These are phyloP conservation scores for Anguilla rostrata DNA, from an alignment of 2,113 vertebrate species.

Conservation along the genomic window DNA sequence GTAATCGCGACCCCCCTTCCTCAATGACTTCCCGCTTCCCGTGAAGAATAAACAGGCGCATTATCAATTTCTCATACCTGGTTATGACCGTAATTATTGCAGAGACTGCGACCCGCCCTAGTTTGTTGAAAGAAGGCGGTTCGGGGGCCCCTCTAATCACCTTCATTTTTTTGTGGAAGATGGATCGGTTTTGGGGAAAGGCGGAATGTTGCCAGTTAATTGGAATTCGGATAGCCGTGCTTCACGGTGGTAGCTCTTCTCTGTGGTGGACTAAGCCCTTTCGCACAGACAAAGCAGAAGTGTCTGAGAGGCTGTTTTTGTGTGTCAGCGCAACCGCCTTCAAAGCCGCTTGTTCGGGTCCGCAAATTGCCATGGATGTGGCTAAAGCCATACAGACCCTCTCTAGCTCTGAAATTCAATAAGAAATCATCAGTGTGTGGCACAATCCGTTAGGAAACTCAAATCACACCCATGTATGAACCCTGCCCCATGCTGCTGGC, in stretches of 20 bases:
- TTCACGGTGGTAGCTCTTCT: background rate
- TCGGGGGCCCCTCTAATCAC: background rate
- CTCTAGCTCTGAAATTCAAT: background rate
- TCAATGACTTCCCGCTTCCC: background rate
- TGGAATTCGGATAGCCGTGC: slow-evolving; percentile 9
- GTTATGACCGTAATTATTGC: slow-evolving; percentile 58
- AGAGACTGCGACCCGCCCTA: slow-evolving; percentile 40
- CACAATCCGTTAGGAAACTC: no score
- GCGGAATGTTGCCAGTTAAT: slow-evolving; percentile 19
- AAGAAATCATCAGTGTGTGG: background rate
- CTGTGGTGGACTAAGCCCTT: background rate
- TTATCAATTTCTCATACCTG: slow-evolving; percentile 50
- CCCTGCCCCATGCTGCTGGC: no score
- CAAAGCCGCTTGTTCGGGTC: background rate
- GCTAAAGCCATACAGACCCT: background rate
- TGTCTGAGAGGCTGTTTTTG: background rate
- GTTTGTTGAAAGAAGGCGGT: slow-evolving; percentile 1
- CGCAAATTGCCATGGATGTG: background rate
- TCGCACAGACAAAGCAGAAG: background rate
- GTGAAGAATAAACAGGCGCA: slow-evolving; percentile 47
- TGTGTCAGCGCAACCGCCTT: background rate
- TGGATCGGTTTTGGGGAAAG: background rate
- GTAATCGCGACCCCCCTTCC: slow-evolving; percentile 47
- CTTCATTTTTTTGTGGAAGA: background rate
- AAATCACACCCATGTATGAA: no score